Evolutionary conservation across 2,888 invertebrate species (phyloP).

Genomic region (Dicyrtomina minuta): DNA sequence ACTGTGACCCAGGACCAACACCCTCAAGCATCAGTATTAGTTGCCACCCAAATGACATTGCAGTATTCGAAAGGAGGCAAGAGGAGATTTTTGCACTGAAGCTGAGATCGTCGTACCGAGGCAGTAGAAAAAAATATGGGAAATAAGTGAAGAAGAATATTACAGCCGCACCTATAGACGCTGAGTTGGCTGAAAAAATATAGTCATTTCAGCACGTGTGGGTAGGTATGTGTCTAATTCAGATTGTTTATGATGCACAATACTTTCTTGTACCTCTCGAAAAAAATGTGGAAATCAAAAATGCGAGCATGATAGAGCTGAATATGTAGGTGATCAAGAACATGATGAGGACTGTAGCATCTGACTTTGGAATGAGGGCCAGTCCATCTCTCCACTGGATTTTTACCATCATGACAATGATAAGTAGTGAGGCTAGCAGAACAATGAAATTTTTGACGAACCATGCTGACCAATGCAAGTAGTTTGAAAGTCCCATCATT

Average conservation of each 20-base stretch:
- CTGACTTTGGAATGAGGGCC: constrained; percentile 70
- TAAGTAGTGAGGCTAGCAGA: constrained; percentile 64
- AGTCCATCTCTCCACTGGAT: constrained; percentile 54
- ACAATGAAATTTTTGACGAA: constrained; percentile 74
- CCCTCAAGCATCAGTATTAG: constrained; percentile 72
- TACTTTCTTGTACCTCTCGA: constrained; percentile 66
- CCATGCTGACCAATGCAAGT: constrained; percentile 86
- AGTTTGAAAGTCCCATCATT: constrained; percentile 82
- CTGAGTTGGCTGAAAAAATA: constrained; percentile 70
- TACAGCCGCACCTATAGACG: constrained; percentile 73
- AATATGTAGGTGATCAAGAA: constrained; percentile 71
- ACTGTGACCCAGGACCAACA: constrained; percentile 63
- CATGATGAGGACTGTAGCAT: constrained; percentile 68
- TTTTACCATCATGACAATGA: constrained; percentile 57
- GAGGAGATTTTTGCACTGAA: constrained; percentile 64
- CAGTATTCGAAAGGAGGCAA: constrained; percentile 73
- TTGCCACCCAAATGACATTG: constrained; percentile 76
- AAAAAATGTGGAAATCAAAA: constrained; percentile 77
- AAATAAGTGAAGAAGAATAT: constrained; percentile 74
- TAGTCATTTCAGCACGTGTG: too few relatives aligned
- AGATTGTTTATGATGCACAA: neutral
- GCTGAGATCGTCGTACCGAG: constrained; percentile 61
- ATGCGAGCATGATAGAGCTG: constrained; percentile 73
- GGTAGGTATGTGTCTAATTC: neutral
- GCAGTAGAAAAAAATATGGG: constrained; percentile 69